Evolutionary conservation across 2,888 invertebrate genomes (phyloP).

Genomic region (Eremobia ochroleuca): DNA sequence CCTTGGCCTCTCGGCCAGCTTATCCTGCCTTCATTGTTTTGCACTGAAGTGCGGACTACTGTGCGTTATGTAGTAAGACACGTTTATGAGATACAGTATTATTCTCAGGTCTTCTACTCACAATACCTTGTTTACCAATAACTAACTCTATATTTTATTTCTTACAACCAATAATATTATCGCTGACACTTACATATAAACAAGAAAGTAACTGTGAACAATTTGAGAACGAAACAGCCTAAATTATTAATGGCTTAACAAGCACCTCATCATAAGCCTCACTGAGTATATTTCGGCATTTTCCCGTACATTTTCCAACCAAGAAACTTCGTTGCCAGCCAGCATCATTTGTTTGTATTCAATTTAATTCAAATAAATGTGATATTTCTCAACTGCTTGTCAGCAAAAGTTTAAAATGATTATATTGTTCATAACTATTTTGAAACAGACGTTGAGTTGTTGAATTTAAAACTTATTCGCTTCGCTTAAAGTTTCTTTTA

Average conservation of each 20-base stretch:
- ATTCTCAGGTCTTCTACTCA: not conserved
- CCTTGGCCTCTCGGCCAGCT: no score
- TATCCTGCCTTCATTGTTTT: no score
- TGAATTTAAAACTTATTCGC: constrained; percentile 35
- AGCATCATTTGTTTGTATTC: constrained; percentile 44
- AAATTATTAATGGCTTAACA: constrained; percentile 36
- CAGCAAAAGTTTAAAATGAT: constrained; percentile 53
- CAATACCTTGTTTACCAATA: not conserved
- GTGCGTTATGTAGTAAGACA: not conserved
- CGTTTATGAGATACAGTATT: not conserved
- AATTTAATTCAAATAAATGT: constrained; percentile 56
- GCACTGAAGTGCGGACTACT: no score
- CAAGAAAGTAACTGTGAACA: not conserved
- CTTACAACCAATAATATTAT: not conserved
- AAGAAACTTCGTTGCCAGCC: constrained; percentile 44
- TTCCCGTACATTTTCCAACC: constrained; percentile 37
- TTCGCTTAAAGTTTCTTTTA: constrained; percentile 22
- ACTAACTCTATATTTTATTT: not conserved
- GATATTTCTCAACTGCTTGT: constrained; percentile 41
- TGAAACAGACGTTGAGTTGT: constrained; percentile 26
- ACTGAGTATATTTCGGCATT: constrained; percentile 38
- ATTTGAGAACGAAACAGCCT: constrained; percentile 13
- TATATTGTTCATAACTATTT: constrained; percentile 44
- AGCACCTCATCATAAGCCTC: constrained; percentile 24
- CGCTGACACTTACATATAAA: not conserved